Evolutionary conservation across 1,140 invertebrate species (phyloP).

Genomic region (Charaxes varanes): DNA sequence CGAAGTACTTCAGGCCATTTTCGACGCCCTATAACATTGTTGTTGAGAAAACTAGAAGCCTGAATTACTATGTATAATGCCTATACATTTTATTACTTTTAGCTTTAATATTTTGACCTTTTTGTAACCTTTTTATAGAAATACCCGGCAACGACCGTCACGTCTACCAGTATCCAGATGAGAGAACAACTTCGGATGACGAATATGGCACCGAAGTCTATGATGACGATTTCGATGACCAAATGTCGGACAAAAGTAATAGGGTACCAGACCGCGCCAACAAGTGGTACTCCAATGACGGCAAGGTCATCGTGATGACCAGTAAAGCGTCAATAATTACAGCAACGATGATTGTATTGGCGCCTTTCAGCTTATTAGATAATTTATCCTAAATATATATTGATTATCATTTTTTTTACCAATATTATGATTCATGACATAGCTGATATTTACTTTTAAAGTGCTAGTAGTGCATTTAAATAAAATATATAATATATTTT

Average conservation of each 20-base stretch:
- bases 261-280: constrained; percentile 59
- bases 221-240: constrained; percentile 47
- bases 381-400: constrained; percentile 13
- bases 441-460: not conserved
- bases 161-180: constrained; percentile 57
- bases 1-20: no score
- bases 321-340: constrained; percentile 17
- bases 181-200: constrained; percentile 46
- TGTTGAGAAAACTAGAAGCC: no score
- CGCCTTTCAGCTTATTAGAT: constrained; percentile 14
- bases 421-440: no score
- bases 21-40: no score
- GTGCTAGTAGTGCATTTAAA: not conserved
- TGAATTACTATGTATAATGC: no score
- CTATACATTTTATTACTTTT: no score
- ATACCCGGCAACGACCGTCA: constrained; percentile 64
- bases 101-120: no score
- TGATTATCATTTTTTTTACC: not conserved
- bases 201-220: constrained; percentile 59
- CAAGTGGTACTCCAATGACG: constrained; percentile 66
- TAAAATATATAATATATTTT: no score
- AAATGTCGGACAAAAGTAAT: constrained; percentile 49
- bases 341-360: constrained; percentile 11
- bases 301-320: constrained; percentile 39
- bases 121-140: constrained; percentile 42